Percentiles rank a stretch among this genome's conserved stretches.
Evolutionary conservation across 1,140 invertebrate genomes (phyloP).

Genomic region (Goniozus legneri): DNA sequence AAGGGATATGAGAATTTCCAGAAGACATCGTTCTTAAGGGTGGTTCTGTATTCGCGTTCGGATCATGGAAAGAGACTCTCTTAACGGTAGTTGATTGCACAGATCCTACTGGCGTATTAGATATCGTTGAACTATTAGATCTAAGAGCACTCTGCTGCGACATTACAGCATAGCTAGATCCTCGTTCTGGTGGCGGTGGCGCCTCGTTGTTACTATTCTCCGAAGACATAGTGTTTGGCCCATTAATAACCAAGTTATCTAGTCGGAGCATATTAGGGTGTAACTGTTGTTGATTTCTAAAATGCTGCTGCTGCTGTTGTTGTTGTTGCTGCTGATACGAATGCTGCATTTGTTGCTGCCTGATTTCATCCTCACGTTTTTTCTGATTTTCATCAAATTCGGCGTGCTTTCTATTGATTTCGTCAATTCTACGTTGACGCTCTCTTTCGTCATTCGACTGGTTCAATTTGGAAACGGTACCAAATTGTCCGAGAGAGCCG

Average conservation of each 20-base stretch:
- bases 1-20: constrained; percentile 32
- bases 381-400: constrained; percentile 51
- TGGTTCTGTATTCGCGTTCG: constrained; percentile 59
- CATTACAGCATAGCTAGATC: constrained; percentile 80
- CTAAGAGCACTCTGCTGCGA: constrained; percentile 57
- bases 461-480: constrained; percentile 30
- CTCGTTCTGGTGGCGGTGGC: constrained; percentile 73
- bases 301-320: constrained; percentile 24
- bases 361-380: constrained; percentile 53
- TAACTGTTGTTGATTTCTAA: constrained; percentile 32
- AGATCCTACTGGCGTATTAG: constrained; percentile 39
- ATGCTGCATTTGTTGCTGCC: constrained; percentile 35
- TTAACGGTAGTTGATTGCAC: constrained; percentile 46
- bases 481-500: constrained; percentile 26
- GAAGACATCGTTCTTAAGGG: constrained; percentile 32
- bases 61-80: constrained; percentile 75
- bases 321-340: constrained; percentile 27
- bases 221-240: constrained; percentile 38
- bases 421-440: constrained; percentile 54
- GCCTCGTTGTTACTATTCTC: constrained; percentile 51
- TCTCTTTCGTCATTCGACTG: constrained; percentile 51
- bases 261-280: constrained; percentile 52
- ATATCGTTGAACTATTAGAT: constrained; percentile 47
- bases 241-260: constrained; percentile 58
- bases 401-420: constrained; percentile 54